Conservation (phyloP, 2,113 vertebrate genomes). For the cattle (Bos taurus) region DNA sequence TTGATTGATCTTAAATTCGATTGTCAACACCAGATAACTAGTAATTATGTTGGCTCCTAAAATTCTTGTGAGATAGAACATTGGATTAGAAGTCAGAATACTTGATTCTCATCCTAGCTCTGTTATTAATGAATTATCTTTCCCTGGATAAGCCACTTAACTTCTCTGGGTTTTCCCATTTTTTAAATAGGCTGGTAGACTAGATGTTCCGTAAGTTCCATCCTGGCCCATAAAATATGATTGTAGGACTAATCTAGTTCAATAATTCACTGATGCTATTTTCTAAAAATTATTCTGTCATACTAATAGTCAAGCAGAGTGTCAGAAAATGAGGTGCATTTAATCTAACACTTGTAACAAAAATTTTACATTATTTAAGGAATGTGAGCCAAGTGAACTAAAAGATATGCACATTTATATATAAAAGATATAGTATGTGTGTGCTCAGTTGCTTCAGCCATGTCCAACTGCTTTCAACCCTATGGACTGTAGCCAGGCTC, state of each 20-base stretch:
- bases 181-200: slow-evolving; percentile 29
- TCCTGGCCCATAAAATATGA: slow-evolving; percentile 25
- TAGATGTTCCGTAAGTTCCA: slow-evolving; percentile 34
- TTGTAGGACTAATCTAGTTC: background rate
- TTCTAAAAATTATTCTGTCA: slow-evolving; percentile 37
- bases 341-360: slow-evolving; percentile 16
- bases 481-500: background rate
- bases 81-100: slow-evolving; percentile 9
- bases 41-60: background rate
- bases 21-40: background rate
- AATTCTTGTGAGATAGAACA: background rate
- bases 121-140: slow-evolving; percentile 41
- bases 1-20: background rate
- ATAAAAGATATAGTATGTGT: background rate
- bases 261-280: slow-evolving; percentile 38
- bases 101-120: background rate
- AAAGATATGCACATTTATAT: background rate
- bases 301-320: background rate
- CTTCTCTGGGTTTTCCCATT: slow-evolving; percentile 34
- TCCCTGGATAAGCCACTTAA: slow-evolving; percentile 29
- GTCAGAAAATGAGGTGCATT: background rate
- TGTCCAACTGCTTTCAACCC: background rate
- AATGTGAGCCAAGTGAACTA: slow-evolving; percentile 12
- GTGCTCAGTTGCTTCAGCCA: background rate
- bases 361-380: slow-evolving; percentile 18